Base-by-base conservation (phyloP, 2,113 vertebrate genomes). In the Saguinus midas region DNA sequence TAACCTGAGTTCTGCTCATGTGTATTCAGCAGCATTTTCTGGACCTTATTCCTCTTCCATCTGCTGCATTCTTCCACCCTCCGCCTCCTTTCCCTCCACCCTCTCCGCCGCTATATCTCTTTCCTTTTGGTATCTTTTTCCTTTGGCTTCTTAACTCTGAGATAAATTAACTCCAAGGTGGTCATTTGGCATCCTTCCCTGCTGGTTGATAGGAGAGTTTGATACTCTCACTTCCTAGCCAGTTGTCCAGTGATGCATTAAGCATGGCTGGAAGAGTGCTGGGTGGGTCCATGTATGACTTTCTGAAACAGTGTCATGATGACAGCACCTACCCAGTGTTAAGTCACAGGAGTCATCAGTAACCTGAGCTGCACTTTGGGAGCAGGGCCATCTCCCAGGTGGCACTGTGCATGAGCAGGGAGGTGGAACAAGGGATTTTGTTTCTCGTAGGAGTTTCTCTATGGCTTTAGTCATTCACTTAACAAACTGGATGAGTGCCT, bases 11-110 rank as follows among this genome's bases (percentile, higher is more conserved):
- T 88, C 58, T 50, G 90, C 27, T 81, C 29, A 3, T 50, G 29
- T 73, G 57, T 25, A 61, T 80, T 87, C 48, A 55, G 95, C 14
- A 81, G 58, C 68, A 55, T 75, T 94, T 96, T 83, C 85, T 95
- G 78, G 90, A 95, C n/a, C 16, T 90, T 79, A 72, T 45, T 58
- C 75, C 86, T 61, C 9, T 92, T 86, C 29, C 27, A 40, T 57
- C 64, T 79, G 85, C 18, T 72, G 10, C 18, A 11, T 48, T 90
- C 58, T 61, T 12, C 73, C 23, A 8, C n/a, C 23, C 18, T 72
- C 5, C 58, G 50, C 40, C 17, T 23, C 29, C 29, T 14, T 70
- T 1, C 7, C n/a, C 70, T 14, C 12, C n/a, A 25, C 10, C 23
- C 11, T 52, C 17, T 52, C 40, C 37, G 76, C 35, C 25, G 37